Conservation (phyloP, 64 coral and sea anemone species). For the Actinia tenebrosa region DNA sequence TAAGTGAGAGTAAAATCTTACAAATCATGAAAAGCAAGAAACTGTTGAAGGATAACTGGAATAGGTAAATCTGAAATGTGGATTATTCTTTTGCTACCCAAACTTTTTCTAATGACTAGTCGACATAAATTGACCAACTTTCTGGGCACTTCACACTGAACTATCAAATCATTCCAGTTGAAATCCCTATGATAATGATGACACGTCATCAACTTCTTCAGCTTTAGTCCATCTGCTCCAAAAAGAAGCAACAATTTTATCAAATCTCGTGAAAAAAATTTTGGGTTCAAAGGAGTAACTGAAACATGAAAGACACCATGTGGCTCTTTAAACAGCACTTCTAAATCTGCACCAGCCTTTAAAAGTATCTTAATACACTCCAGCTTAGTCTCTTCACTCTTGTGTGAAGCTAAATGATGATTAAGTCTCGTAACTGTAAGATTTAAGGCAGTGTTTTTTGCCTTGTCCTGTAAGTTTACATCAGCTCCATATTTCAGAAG, state of each 20-base stretch:
- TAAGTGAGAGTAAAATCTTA: not conserved
- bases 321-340: conserved; percentile 36
- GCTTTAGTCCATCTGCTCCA: conserved; percentile 27
- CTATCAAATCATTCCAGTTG: conserved; percentile 40
- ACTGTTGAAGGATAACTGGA: conserved; percentile 50
- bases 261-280: conserved; percentile 34
- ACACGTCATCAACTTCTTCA: conserved; percentile 23
- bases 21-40: conserved; percentile 58
- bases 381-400: conserved; percentile 17
- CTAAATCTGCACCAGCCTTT: conserved; percentile 50
- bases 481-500: conserved; percentile 72
- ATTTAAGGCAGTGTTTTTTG: conserved; percentile 63
- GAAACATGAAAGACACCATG: conserved; percentile 45
- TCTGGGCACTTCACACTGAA: conserved; percentile 39
- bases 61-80: conserved; percentile 57
- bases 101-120: conserved; percentile 47
- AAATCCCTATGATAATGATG: not conserved
- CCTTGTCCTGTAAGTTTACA: conserved; percentile 54
- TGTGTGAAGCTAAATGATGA: not conserved
- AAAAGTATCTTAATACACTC: conserved; percentile 78
- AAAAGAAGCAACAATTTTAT: conserved; percentile 65
- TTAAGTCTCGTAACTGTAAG: conserved; percentile 55
- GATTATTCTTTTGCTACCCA: conserved; percentile 37
- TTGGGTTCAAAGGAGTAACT: not conserved
- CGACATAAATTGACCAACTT: conserved; percentile 56